Percentiles rank a stretch among this genome's conserved stretches.
These are phyloP conservation scores for Ictidomys tridecemlineatus DNA, from an alignment of 2,113 vertebrate species.

Conservation along the genomic window DNA sequence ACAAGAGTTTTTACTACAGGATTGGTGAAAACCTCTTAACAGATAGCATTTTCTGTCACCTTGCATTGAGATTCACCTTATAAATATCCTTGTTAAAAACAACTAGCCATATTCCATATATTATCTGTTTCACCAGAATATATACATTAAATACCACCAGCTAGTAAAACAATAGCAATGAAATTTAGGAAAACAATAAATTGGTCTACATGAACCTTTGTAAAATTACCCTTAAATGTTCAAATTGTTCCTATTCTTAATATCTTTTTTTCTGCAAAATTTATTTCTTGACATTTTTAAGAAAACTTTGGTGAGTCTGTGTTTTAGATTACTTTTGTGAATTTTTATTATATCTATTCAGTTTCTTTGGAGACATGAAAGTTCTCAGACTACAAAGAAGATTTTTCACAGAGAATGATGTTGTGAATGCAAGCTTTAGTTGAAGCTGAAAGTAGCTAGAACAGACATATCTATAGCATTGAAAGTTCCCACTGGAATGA, in stretches of 20 bases:
- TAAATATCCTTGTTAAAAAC: not conserved
- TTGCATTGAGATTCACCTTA: not conserved
- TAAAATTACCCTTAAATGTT: not conserved
- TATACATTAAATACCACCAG: not conserved
- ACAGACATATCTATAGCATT: not conserved
- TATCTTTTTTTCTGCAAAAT: not conserved
- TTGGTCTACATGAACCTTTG: not conserved
- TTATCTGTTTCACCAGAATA: not conserved
- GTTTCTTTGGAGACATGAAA: not conserved
- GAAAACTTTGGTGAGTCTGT: not conserved
- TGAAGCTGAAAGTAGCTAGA: not conserved
- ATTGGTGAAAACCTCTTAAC: not conserved
- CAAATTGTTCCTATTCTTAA: not conserved
- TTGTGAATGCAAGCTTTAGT: not conserved
- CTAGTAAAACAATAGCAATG: not conserved
- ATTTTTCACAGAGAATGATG: not conserved
- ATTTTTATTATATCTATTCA: not conserved
- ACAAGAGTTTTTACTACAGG: not conserved
- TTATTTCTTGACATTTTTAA: not conserved
- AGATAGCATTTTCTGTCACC: not conserved
- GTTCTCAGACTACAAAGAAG: not conserved
- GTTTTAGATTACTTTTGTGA: not conserved
- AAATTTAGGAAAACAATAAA: not conserved
- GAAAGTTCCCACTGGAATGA: not conserved
- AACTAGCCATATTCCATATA: not conserved